A percentile compares a stretch with the other conserved stretches of the same genome.
phyloP scores from a whole-genome alignment of 2,888 invertebrate species.

The Acrobasis suavella region DNA sequence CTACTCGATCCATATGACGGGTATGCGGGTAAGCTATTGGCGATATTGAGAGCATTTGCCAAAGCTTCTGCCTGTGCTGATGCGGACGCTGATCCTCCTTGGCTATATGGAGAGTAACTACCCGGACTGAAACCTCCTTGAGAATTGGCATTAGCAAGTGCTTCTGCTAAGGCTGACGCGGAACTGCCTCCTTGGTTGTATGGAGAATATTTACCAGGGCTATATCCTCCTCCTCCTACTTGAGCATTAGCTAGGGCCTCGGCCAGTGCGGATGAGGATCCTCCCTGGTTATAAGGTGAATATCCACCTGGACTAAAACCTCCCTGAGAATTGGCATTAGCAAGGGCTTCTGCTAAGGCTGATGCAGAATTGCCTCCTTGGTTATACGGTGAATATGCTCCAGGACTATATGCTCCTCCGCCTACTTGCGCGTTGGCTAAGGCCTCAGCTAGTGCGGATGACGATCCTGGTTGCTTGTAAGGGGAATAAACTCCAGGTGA shows the following conservation, averaged over 20 bases:
- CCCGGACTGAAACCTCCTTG: background rate
- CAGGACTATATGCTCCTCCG: background rate
- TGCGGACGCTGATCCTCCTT: background rate
- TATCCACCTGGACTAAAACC: too few species aligned
- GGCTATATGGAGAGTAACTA: background rate
- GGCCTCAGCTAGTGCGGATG: background rate
- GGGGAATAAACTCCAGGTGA: background rate
- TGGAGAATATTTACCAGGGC: background rate
- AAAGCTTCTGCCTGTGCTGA: slow-evolving; percentile 5
- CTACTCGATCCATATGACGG: background rate
- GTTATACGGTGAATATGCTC: slow-evolving; percentile 1
- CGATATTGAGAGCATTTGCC: slow-evolving; percentile 1
- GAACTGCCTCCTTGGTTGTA: slow-evolving; percentile 1
- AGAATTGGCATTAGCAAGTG: background rate
- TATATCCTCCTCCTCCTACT: background rate
- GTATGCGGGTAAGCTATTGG: slow-evolving; percentile 2
- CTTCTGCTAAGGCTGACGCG: slow-evolving; percentile 7
- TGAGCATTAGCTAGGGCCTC: background rate
- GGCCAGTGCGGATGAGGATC: background rate
- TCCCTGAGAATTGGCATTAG: too few species aligned
- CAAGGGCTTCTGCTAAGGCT: background rate
- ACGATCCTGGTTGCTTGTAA: background rate
- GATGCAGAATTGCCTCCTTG: background rate
- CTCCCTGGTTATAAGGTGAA: background rate
- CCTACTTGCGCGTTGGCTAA: background rate